Conservation (phyloP, 2,888 invertebrate genomes). For the Stenodera caucasica region DNA sequence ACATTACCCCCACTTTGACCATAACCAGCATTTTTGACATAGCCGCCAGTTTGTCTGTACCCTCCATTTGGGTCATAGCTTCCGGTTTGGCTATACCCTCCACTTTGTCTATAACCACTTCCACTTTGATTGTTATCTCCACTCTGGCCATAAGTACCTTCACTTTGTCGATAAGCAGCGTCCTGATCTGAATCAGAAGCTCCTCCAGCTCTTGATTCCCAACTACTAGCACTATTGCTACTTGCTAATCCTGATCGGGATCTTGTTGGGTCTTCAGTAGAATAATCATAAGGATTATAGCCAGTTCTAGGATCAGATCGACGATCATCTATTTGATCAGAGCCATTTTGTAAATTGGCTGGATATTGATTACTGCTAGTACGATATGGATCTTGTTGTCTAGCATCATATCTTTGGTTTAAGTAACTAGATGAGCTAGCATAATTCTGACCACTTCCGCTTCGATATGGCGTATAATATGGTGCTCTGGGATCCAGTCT, state of each 20-base stretch:
- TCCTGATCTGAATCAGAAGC: not conserved
- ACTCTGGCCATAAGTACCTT: constrained; percentile 38
- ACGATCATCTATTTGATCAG: constrained; percentile 6
- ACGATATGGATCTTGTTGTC: not conserved
- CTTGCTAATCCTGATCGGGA: not conserved
- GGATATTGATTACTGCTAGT: not conserved
- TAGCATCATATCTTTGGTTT: constrained; percentile 3
- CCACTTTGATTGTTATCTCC: not conserved
- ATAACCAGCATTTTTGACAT: not conserved
- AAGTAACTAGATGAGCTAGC: not conserved
- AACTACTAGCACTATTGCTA: not conserved
- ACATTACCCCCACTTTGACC: not conserved
- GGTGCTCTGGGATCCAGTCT: constrained; percentile 29
- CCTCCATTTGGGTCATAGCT: not conserved
- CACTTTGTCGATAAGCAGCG: constrained; percentile 46
- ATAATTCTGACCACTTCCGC: not conserved
- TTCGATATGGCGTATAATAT: constrained; percentile 9
- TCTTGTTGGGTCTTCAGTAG: not conserved
- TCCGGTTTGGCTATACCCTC: constrained; percentile 39
- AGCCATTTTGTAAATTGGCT: not conserved
- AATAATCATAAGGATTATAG: constrained; percentile 38
- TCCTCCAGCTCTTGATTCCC: not conserved
- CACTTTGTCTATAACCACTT: constrained; percentile 1
- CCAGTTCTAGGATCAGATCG: constrained; percentile 13
- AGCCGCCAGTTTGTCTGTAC: not conserved